phyloP scores from a whole-genome alignment of 1,140 invertebrate genomes.

The Drosophila yakuba region DNA sequence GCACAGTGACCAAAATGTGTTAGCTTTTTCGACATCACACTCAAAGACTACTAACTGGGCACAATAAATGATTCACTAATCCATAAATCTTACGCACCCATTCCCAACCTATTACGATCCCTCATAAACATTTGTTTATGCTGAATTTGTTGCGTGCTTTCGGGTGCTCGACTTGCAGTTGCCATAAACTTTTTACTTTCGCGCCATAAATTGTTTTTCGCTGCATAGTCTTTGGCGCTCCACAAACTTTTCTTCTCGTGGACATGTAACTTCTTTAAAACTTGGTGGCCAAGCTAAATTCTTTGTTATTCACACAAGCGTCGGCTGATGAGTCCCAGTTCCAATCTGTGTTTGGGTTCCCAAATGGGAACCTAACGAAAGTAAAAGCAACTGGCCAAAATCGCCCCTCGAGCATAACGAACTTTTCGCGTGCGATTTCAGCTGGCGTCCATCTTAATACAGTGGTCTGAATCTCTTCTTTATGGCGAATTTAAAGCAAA shows the following conservation, averaged over 20 bases:
- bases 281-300: not conserved
- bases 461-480: not conserved
- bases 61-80: constrained; percentile 19
- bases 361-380: constrained; percentile 31
- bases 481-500: not conserved
- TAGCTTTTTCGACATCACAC: constrained; percentile 31
- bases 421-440: constrained; percentile 15
- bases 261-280: constrained; percentile 32
- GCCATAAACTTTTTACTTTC: constrained; percentile 34
- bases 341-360: constrained; percentile 8
- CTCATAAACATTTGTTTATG: not conserved
- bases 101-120: not conserved
- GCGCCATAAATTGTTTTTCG: constrained; percentile 10
- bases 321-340: constrained; percentile 35
- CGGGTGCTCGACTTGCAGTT: constrained; percentile 5
- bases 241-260: constrained; percentile 11
- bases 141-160: constrained; percentile 22
- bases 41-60: constrained; percentile 24
- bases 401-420: constrained; percentile 36
- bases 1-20: constrained; percentile 37
- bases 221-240: constrained; percentile 35
- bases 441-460: constrained; percentile 5
- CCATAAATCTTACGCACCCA: constrained; percentile 27
- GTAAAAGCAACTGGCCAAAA: constrained; percentile 20
- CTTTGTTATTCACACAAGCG: constrained; percentile 33